Percentiles rank a stretch among this genome's conserved stretches.
These are phyloP conservation scores for Zeuzera pyrina DNA, from an alignment of 2,888 invertebrate species.

Conservation along the genomic window DNA sequence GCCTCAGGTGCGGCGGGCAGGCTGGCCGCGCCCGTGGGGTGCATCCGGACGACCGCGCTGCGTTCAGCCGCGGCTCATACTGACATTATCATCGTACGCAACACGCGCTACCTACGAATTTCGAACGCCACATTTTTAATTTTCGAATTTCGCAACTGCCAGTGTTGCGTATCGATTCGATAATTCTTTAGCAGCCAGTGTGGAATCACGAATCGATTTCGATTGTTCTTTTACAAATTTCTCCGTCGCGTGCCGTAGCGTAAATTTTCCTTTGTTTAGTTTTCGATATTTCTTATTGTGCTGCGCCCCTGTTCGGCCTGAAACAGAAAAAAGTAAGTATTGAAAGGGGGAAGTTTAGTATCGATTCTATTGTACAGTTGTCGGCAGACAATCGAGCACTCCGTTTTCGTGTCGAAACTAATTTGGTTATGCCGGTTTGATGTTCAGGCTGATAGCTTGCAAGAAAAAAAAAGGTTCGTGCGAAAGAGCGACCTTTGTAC, in stretches of 20 bases:
- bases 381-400: constrained; percentile 54
- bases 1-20: constrained; percentile 88
- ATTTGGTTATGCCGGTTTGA: constrained; percentile 55
- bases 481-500: constrained; percentile 6
- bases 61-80: constrained; percentile 51
- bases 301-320: constrained; percentile 44
- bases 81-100: constrained; percentile 17
- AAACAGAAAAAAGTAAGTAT: constrained; percentile 57
- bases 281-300: constrained; percentile 41
- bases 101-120: constrained; percentile 12
- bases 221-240: constrained; percentile 40
- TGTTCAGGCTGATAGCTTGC: constrained; percentile 53
- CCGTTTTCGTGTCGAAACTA: constrained; percentile 68
- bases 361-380: constrained; percentile 53
- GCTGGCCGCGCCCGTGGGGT: constrained; percentile 81
- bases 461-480: constrained; percentile 53
- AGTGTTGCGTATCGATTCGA: constrained; percentile 11
- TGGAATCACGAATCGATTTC: constrained; percentile 22
- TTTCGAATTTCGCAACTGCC: constrained; percentile 5
- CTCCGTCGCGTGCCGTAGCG: constrained; percentile 29
- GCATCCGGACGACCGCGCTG: constrained; percentile 75
- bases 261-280: constrained; percentile 24
- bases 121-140: constrained; percentile 28
- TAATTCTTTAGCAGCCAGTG: constrained; percentile 21
- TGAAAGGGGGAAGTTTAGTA: constrained; percentile 49